Evolutionary conservation across 2,113 vertebrate species (phyloP).

Genomic region (Vicugna pacos): DNA sequence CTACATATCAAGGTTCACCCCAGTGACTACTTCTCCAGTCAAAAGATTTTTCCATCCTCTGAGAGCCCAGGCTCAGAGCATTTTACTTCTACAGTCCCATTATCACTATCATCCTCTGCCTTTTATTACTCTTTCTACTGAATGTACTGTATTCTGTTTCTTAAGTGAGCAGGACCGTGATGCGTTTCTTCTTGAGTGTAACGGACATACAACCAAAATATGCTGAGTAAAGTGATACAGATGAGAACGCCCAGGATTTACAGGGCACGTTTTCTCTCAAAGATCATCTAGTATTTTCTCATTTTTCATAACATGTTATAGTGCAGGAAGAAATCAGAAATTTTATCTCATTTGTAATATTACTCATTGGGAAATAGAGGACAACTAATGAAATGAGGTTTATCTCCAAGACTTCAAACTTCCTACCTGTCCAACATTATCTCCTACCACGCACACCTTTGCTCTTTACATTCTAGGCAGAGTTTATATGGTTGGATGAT

Average conservation of each 20-base stretch:
- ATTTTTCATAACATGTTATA: background rate
- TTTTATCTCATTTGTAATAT: background rate
- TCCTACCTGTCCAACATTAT: background rate
- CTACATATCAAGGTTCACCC: background rate
- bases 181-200: background rate
- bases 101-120: background rate
- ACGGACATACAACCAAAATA: background rate
- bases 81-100: conserved; percentile 5
- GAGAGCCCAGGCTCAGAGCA: background rate
- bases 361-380: conserved; percentile 14
- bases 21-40: background rate
- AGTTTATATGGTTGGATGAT: background rate
- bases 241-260: background rate
- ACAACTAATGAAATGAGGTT: background rate
- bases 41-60: background rate
- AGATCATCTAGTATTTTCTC: background rate
- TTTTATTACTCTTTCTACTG: conserved; percentile 28
- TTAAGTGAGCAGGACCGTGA: background rate
- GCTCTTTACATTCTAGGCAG: background rate
- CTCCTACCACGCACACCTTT: background rate
- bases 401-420: background rate
- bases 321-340: conserved; percentile 7
- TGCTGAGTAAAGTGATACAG: background rate
- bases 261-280: background rate
- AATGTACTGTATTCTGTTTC: background rate